These are phyloP conservation scores for Pogonocherus hispidulus DNA, from an alignment of 2,888 invertebrate genomes.

Conservation along the genomic window DNA sequence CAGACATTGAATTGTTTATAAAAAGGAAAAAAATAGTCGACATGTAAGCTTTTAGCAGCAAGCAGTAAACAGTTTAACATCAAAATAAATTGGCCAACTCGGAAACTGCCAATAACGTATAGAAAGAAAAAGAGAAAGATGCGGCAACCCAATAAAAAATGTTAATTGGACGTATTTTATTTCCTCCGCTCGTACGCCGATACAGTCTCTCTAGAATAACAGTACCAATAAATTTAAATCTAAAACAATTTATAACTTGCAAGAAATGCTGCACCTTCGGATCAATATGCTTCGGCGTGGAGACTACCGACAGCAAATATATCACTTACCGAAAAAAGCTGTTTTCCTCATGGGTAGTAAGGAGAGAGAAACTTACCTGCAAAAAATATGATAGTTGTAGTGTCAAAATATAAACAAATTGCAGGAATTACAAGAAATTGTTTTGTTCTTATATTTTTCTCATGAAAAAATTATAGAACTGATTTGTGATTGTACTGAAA, in stretches of 20 bases:
- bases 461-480: too few relatives aligned
- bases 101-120: too few relatives aligned
- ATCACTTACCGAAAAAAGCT: not conserved
- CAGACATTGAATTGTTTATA: too few relatives aligned
- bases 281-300: slow-evolving; percentile 9
- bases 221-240: slow-evolving; percentile 11
- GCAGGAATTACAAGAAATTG: not conserved
- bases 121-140: too few relatives aligned
- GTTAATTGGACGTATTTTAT: not conserved
- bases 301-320: not conserved
- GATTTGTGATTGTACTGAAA: too few relatives aligned
- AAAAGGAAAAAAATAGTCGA: too few relatives aligned
- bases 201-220: slow-evolving; percentile 1
- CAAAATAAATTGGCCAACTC: too few relatives aligned
- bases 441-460: too few relatives aligned
- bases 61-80: too few relatives aligned
- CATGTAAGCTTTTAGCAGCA: too few relatives aligned
- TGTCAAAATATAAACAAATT: not conserved
- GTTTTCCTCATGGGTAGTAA: not conserved
- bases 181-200: slow-evolving; percentile 1
- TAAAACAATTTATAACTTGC: slow-evolving; percentile 12
- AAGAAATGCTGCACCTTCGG: slow-evolving; percentile 9
- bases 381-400: too few relatives aligned
- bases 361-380: not conserved
- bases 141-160: not conserved